phyloP scores from a whole-genome alignment of 2,888 invertebrate species.

The Leuctra nigra region DNA sequence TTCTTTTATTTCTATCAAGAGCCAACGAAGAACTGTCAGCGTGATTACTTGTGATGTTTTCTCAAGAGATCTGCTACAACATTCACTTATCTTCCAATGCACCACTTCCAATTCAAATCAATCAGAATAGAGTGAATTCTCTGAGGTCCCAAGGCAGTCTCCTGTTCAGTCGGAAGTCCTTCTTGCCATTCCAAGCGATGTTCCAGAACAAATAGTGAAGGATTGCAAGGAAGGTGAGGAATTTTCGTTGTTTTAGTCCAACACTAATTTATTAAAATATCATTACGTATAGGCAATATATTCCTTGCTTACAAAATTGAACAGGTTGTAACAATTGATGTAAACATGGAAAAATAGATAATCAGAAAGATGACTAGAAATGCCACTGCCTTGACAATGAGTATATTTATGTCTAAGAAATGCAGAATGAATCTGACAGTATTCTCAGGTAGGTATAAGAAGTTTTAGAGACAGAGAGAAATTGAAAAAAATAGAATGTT shows the following conservation, averaged over 20 bases:
- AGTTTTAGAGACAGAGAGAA: constrained; percentile 28
- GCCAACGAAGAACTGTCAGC: too few relatives aligned
- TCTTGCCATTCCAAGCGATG: background rate
- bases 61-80: too few relatives aligned
- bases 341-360: constrained; percentile 30
- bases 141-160: too few relatives aligned
- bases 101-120: too few relatives aligned
- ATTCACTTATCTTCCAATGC: too few relatives aligned
- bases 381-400: constrained; percentile 27
- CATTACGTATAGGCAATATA: constrained; percentile 29
- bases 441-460: constrained; percentile 26
- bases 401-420: constrained; percentile 28
- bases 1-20: too few relatives aligned
- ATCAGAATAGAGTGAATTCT: too few relatives aligned
- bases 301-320: constrained; percentile 30
- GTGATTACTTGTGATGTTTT: too few relatives aligned
- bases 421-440: constrained; percentile 27
- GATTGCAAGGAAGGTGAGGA: constrained; percentile 1
- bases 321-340: constrained; percentile 29
- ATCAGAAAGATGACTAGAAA: constrained; percentile 29
- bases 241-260: constrained; percentile 24
- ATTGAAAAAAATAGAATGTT: constrained; percentile 23
- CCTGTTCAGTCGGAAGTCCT: too few relatives aligned
- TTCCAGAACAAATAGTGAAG: background rate
- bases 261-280: constrained; percentile 31